Evolutionary conservation across 2,113 vertebrate genomes (phyloP), one percentile per base, ranked within the genome.

Genomic region (Osmerus eperlanus): DNA sequence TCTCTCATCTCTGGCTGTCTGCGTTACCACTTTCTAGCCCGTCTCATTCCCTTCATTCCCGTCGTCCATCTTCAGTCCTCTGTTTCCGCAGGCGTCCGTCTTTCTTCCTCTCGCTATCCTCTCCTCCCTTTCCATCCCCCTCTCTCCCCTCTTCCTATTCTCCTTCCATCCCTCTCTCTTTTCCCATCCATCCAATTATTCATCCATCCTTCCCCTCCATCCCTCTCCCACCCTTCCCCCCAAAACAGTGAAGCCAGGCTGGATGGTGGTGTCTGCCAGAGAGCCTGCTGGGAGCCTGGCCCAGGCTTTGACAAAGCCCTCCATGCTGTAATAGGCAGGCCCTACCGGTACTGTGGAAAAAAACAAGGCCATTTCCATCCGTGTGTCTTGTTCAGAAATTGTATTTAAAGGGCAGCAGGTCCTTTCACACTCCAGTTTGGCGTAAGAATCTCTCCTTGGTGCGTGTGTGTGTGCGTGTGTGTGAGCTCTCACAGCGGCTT

Each of bases 321-420:
- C 51, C 21, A 47, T 78, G 76, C 81, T 75, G 84, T 86, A 86
- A 85, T 78, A 81, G 86, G 76, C 74, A 25, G 79, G 61, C 61
- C 36, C 36, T 77, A 72, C 73, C 67, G 68, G 54, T 58, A 74
- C 29, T 29, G n/a, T 15, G n/a, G 19, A 59, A 53, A 53, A 71
- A 79, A 61, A 80, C 36, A 29, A 5, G 72, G 74, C 75, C 80
- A 84, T 80, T 85, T 88, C 83, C 74, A 73, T 87, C 78, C 71
- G 15, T 87, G 85, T 81, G 86, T 86, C 84, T 83, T 83, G 78
- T 87, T 89, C 85, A 85, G 90, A 89, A 89, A 87, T 88, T 87
- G 81, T 80, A 63, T 89, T 88, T 86, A 81, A 84, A 80, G 83
- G 76, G 79, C 78, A 81, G 79, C 71, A 76, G 77, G 74, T 81